phyloP scores from a whole-genome alignment of 2,888 invertebrate species.

The Serrognathus titanus region DNA sequence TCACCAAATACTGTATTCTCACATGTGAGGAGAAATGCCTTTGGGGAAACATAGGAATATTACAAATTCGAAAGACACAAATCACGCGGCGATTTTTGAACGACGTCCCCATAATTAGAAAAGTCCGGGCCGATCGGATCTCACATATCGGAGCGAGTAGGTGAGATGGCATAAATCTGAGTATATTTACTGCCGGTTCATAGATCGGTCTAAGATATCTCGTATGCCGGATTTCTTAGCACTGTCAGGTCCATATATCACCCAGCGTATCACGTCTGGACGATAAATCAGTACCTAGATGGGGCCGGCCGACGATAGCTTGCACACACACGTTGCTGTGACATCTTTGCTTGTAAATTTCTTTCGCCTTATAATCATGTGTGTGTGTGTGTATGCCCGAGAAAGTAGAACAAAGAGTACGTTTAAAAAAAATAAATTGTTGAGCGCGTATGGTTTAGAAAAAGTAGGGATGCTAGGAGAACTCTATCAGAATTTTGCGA shows the following conservation, averaged over 20 bases:
- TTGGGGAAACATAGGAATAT: no score
- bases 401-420: no score
- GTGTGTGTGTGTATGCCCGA: no score
- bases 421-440: no score
- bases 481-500: no score
- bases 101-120: constrained; percentile 31
- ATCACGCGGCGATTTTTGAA: constrained; percentile 30
- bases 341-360: not conserved
- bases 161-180: constrained; percentile 44
- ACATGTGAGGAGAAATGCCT: no score
- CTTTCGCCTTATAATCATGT: no score
- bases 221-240: constrained; percentile 41
- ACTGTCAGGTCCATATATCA: constrained; percentile 46
- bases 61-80: constrained; percentile 18
- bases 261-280: constrained; percentile 46
- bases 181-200: constrained; percentile 47
- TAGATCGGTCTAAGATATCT: constrained; percentile 46
- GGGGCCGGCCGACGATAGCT: not conserved
- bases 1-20: no score
- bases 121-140: constrained; percentile 20
- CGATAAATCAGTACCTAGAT: constrained; percentile 44
- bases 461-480: no score
- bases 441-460: no score
- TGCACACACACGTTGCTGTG: constrained; percentile 10
- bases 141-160: constrained; percentile 15